A percentile compares a stretch with the other conserved stretches of the same genome.
Evolutionary conservation across 1,140 invertebrate genomes (phyloP).

Genomic region (Drosophila rufa): DNA sequence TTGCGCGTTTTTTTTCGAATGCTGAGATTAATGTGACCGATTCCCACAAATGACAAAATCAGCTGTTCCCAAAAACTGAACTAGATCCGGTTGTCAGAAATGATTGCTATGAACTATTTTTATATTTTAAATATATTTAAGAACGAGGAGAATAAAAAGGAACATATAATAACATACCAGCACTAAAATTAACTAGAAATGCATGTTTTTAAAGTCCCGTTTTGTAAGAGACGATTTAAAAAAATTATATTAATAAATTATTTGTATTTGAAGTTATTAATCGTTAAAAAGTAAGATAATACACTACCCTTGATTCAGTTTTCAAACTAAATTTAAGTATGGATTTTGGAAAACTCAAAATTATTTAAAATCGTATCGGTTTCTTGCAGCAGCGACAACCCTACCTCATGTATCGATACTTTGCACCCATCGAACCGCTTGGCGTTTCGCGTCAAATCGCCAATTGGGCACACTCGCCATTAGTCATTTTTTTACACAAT

Average conservation of each 20-base stretch:
- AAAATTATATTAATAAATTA: no score
- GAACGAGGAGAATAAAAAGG: no score
- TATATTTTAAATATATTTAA: background rate
- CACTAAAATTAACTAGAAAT: no score
- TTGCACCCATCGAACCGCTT: background rate
- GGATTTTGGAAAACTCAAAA: background rate
- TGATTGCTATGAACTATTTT: no score
- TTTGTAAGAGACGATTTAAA: no score
- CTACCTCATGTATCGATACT: conserved; percentile 1
- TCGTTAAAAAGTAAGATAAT: no score
- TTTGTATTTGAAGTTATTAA: background rate
- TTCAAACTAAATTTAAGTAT: background rate
- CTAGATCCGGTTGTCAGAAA: background rate
- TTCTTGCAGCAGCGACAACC: background rate
- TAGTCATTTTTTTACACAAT: conserved; percentile 75
- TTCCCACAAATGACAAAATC: background rate
- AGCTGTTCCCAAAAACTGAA: background rate
- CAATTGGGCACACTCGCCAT: conserved; percentile 48
- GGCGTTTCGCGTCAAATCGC: conserved; percentile 5
- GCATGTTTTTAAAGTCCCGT: no score
- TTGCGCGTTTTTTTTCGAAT: conserved; percentile 74
- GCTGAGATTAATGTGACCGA: conserved; percentile 20
- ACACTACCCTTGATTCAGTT: background rate
- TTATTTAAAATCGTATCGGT: background rate
- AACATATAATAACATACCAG: no score